Evolutionary conservation across 2,797 vertebrate genomes (phyloP).

Genomic region (Poecile montanus): DNA sequence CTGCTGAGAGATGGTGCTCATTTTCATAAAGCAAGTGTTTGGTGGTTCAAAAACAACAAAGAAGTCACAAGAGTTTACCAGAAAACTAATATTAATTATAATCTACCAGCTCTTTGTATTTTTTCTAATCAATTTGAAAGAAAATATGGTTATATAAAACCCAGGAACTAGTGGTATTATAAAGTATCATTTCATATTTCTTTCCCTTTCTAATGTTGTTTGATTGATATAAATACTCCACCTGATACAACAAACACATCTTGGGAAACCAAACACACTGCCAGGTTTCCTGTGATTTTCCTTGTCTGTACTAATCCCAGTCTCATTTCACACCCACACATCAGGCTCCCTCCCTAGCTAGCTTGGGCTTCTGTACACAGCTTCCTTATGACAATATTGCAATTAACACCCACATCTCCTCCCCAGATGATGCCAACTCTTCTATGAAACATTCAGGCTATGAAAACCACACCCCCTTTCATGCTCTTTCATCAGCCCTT

Average conservation of each 20-base stretch:
- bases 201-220: not conserved
- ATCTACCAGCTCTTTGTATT: not conserved
- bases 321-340: not conserved
- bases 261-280: not conserved
- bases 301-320: constrained; percentile 14
- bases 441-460: not conserved
- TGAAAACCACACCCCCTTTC: not conserved
- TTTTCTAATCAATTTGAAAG: not conserved
- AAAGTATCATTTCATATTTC: not conserved
- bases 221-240: not conserved
- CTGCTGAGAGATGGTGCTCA: not conserved
- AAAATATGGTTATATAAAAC: not conserved
- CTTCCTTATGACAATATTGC: not conserved
- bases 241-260: not conserved
- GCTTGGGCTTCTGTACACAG: not conserved
- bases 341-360: not conserved
- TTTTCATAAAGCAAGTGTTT: not conserved
- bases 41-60: not conserved
- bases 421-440: not conserved
- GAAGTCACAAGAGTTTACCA: not conserved
- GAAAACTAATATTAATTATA: not conserved
- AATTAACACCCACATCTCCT: constrained; percentile 3
- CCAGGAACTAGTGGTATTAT: not conserved
- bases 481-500: not conserved
- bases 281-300: not conserved